Percentiles rank a stretch among this genome's conserved stretches.
These are phyloP conservation scores for Eriosoma lanigerum DNA, from an alignment of 1,140 invertebrate species.

Conservation along the genomic window DNA sequence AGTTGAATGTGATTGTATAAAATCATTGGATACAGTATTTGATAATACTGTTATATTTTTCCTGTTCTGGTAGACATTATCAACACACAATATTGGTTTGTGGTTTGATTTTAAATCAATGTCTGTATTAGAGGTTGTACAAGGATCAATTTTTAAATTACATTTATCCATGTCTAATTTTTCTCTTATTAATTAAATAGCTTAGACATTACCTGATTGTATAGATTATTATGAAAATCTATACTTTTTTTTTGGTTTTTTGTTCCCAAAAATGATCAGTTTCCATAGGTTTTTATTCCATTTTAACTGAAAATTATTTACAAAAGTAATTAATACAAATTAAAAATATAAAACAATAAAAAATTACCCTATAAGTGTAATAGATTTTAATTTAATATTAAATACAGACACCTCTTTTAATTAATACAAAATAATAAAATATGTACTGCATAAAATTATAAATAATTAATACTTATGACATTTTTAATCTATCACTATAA, in stretches of 20 bases:
- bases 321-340: not conserved
- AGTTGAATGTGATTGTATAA: not conserved
- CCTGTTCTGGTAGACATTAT: not conserved
- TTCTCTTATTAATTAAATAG: not conserved
- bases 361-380: no score
- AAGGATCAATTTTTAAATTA: not conserved
- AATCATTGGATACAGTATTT: no score
- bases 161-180: conserved; percentile 7
- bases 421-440: no score
- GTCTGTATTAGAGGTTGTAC: not conserved
- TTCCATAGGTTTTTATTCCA: conserved; percentile 5
- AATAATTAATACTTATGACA: no score
- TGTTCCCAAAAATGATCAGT: not conserved
- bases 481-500: no score
- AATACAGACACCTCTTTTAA: no score
- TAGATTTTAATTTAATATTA: no score
- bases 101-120: conserved; percentile 1
- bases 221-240: not conserved
- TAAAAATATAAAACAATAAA: conserved; percentile 3
- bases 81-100: not conserved
- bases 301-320: not conserved
- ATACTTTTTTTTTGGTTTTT: not conserved
- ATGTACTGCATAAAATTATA: no score
- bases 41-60: no score
- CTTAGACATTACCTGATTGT: not conserved